Conservation (phyloP, 1,140 invertebrate genomes). For the Cotesia chilonis region DNA sequence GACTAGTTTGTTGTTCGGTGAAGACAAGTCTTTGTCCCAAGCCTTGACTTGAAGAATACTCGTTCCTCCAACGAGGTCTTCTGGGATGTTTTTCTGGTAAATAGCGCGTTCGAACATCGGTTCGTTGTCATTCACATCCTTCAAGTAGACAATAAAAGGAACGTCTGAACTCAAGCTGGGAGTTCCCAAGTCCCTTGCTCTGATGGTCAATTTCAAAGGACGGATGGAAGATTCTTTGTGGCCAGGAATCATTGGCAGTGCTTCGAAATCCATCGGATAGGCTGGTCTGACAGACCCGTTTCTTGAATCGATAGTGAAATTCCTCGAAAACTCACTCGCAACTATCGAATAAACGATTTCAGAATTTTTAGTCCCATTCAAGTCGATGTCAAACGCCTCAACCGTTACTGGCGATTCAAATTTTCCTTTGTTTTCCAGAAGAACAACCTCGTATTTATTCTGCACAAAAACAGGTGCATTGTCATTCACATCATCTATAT, state of each 20-base stretch:
- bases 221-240: conserved; percentile 68
- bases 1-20: conserved; percentile 85
- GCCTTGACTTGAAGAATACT: conserved; percentile 83
- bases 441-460: conserved; percentile 82
- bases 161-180: conserved; percentile 80
- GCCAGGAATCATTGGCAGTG: conserved; percentile 68
- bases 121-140: conserved; percentile 87
- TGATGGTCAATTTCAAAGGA: conserved; percentile 77
- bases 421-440: conserved; percentile 81
- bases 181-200: conserved; percentile 81
- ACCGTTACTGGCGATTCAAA: conserved; percentile 82
- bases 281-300: conserved; percentile 76
- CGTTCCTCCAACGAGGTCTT: conserved; percentile 82
- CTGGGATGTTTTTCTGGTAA: conserved; percentile 81
- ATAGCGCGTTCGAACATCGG: conserved; percentile 80
- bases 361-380: conserved; percentile 88
- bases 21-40: conserved; percentile 83
- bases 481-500: conserved; percentile 89
- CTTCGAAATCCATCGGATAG: conserved; percentile 82
- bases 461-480: conserved; percentile 85
- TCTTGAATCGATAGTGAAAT: conserved; percentile 83
- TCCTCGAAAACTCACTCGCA: conserved; percentile 75
- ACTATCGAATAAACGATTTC: conserved; percentile 84
- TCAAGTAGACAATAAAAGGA: conserved; percentile 81
- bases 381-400: conserved; percentile 85